These are phyloP conservation scores for Philereme vetulata DNA, from an alignment of 2,888 invertebrate species.

Conservation along the genomic window DNA sequence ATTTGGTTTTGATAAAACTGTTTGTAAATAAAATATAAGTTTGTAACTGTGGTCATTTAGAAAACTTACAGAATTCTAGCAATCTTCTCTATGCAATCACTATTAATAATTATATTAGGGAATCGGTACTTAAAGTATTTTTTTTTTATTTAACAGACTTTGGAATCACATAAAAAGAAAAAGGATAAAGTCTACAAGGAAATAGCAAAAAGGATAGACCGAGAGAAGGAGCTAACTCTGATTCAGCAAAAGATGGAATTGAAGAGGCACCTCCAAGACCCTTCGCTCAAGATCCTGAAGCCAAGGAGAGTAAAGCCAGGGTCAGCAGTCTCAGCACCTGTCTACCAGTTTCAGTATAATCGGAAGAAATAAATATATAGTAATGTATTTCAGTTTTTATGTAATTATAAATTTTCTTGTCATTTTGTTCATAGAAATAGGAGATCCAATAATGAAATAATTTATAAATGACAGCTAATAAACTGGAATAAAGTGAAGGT, in stretches of 20 bases:
- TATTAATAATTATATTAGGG: too few species aligned
- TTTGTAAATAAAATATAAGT: too few species aligned
- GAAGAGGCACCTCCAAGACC: conserved; percentile 86
- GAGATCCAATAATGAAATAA: background rate
- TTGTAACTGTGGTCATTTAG: too few species aligned
- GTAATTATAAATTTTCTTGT: conserved; percentile 29
- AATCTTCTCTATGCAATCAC: too few species aligned
- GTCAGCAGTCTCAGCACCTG: conserved; percentile 87
- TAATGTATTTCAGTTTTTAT: conserved; percentile 24
- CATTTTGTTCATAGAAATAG: conserved; percentile 2
- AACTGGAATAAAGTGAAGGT: too few species aligned
- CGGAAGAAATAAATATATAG: conserved; percentile 86
- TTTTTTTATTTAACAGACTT: conserved; percentile 48
- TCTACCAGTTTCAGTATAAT: conserved; percentile 92
- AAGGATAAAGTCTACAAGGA: conserved; percentile 88
- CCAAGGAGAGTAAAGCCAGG: conserved; percentile 86
- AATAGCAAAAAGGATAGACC: conserved; percentile 88
- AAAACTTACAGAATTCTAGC: too few species aligned
- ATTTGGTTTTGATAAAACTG: too few species aligned
- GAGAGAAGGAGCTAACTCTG: conserved; percentile 89
- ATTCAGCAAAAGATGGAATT: conserved; percentile 92
- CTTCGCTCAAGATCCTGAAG: conserved; percentile 81
- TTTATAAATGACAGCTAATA: background rate
- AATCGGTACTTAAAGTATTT: too few species aligned
- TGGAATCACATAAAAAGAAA: conserved; percentile 81